These are phyloP conservation scores for Spodoptera exigua DNA, from an alignment of 2,888 invertebrate species.

Conservation along the genomic window DNA sequence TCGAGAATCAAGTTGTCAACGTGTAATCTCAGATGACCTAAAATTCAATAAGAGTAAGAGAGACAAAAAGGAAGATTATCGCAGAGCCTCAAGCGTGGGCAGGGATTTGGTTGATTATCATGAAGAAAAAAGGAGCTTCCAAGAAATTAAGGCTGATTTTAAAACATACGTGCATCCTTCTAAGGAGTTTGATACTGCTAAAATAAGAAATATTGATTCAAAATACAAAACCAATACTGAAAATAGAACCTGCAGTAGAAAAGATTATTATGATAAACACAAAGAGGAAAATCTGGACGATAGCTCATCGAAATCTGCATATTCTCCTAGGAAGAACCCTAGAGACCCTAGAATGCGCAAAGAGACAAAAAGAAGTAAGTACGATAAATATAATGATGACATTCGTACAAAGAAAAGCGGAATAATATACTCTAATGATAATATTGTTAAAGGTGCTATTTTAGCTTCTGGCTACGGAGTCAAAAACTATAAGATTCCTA, in stretches of 20 bases:
- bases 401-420: conserved; percentile 66
- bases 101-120: conserved; percentile 59
- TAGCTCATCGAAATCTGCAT: conserved; percentile 40
- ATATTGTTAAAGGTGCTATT: conserved; percentile 79
- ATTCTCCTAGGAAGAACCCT: conserved; percentile 72
- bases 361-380: conserved; percentile 51
- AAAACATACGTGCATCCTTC: conserved; percentile 65
- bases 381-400: conserved; percentile 54
- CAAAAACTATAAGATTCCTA: conserved; percentile 86
- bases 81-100: conserved; percentile 80
- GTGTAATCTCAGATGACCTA: conserved; percentile 16
- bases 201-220: conserved; percentile 29
- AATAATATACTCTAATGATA: conserved; percentile 82
- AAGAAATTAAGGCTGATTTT: conserved; percentile 81
- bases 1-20: conserved; percentile 57
- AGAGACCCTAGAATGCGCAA: conserved; percentile 76
- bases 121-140: conserved; percentile 67
- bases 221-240: conserved; percentile 38
- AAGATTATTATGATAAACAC: conserved; percentile 50
- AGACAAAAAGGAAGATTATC: conserved; percentile 60
- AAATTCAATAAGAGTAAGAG: conserved; percentile 21
- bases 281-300: conserved; percentile 20
- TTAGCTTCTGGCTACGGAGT: conserved; percentile 80
- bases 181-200: conserved; percentile 43
- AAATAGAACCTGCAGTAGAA: conserved; percentile 52